A percentile compares a stretch with the other conserved stretches of the same genome.
These are phyloP conservation scores for Nephrotoma flavescens DNA, from an alignment of 2,888 invertebrate species.

Conservation along the genomic window DNA sequence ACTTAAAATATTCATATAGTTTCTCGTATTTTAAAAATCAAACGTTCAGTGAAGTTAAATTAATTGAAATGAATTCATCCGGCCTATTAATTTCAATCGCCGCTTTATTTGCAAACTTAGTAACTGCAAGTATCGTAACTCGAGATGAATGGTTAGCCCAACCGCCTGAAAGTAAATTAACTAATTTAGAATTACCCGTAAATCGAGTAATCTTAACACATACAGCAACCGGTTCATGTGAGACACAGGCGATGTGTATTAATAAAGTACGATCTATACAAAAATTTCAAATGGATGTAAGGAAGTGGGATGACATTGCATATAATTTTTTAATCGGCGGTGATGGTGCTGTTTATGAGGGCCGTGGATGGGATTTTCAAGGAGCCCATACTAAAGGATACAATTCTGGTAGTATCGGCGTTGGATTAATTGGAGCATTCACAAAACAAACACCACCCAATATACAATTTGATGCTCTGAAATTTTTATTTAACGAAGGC, in stretches of 20 bases:
- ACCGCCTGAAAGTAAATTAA: constrained; percentile 33
- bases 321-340: constrained; percentile 71
- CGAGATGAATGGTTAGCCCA: constrained; percentile 45
- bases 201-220: constrained; percentile 39
- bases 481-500: constrained; percentile 45
- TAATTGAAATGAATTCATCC: no score
- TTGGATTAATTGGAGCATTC: constrained; percentile 61
- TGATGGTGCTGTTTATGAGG: constrained; percentile 58
- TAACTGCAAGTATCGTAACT: no score
- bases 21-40: no score
- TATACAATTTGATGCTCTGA: constrained; percentile 43
- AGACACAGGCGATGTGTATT: constrained; percentile 41
- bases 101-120: no score
- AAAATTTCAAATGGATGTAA: constrained; percentile 51
- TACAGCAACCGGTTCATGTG: neutral
- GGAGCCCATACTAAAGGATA: constrained; percentile 55
- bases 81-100: no score
- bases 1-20: no score
- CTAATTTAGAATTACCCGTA: constrained; percentile 30
- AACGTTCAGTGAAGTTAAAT: no score
- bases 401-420: constrained; percentile 49
- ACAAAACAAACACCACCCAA: constrained; percentile 36
- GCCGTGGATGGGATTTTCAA: constrained; percentile 55
- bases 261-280: constrained; percentile 48
- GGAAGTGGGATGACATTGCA: constrained; percentile 49